Base-by-base conservation (phyloP, 2,797 vertebrate genomes). In the Hypotaenidia okinawae region DNA sequence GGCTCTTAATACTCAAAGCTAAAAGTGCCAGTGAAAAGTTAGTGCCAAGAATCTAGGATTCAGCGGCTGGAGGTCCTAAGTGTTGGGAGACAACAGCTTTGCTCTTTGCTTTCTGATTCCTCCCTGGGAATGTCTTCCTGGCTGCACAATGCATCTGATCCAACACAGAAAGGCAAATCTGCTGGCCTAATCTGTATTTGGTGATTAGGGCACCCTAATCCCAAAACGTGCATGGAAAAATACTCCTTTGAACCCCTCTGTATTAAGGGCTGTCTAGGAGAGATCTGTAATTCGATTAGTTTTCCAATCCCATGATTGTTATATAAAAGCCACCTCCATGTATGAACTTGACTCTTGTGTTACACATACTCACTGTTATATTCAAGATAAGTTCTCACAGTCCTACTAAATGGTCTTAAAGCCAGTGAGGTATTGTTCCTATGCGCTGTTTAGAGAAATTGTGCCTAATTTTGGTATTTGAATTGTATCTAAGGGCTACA, bases 261-360 rank as follows among this genome's bases (percentile, higher is more conserved):
- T 33, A 27, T 35, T 59, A 59, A 78, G 0, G 1, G 4, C 22
- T 35, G 4, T 25, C 59, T 76, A 33, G 47, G 41, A 92, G 28
- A 80, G 8, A 39, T 25, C 3, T 45, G 10, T 57, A 43, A 47
- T 45, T 76, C 41, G 6, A 39, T 47, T 25, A 6, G 14, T 39
- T 91, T 92, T 95, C 55, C 63, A 63, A 2, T 37, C 14, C 10
- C 35, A 59, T 7, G 14, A 12, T 28, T 82, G 8, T 32, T 61
- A 43, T 4, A 10, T 10, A 41, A 70, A 93, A 70, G n/a, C 64
- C 6, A 35, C 3, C 5, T 74, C 17, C 1, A 0, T 45, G 23
- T 61, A 80, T 54, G 61, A 16, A 54, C 35, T 87, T 63, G 19
- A 5, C 9, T 77, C 21, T 87, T 75, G 27, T 83, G 3, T 43